Evolutionary conservation across 2,888 invertebrate species (phyloP).

Genomic region (Deilephila porcellus): DNA sequence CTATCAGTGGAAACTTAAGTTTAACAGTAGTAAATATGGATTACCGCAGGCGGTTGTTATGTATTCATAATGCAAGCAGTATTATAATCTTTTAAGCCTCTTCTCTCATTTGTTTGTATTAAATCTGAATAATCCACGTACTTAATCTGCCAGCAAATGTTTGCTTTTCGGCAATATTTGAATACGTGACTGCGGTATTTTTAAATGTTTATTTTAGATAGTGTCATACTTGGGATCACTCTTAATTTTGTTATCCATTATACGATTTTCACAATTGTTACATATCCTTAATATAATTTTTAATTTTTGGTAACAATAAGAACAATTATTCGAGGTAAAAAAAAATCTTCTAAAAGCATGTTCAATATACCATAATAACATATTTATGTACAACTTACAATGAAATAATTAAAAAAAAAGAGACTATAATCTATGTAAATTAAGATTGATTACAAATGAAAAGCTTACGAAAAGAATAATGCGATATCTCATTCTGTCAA

Average conservation of each 20-base stretch:
- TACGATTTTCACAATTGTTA: too few species aligned
- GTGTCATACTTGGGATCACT: neutral
- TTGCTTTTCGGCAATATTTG: neutral
- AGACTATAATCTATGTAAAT: neutral
- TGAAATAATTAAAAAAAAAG: too few species aligned
- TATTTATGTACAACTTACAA: too few species aligned
- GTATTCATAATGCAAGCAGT: slow-evolving; percentile 37
- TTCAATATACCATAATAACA: too few species aligned
- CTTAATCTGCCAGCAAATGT: slow-evolving; percentile 26
- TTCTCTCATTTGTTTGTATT: slow-evolving; percentile 43
- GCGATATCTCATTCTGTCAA: neutral
- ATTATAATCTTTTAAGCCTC: slow-evolving; percentile 40
- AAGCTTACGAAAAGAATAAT: neutral
- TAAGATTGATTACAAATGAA: neutral
- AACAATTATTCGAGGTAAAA: too few species aligned
- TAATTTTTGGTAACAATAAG: too few species aligned
- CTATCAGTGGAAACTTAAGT: neutral
- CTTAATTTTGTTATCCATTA: too few species aligned
- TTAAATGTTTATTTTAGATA: neutral
- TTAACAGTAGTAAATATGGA: neutral
- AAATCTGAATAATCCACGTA: slow-evolving; percentile 33
- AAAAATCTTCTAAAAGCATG: too few species aligned
- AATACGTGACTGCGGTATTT: neutral
- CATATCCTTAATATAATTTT: too few species aligned
- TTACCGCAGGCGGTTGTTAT: neutral